Percentiles rank a stretch among this genome's conserved stretches.
Evolutionary conservation across 2,888 invertebrate genomes (phyloP).

Genomic region (Drosophila villosipedis): DNA sequence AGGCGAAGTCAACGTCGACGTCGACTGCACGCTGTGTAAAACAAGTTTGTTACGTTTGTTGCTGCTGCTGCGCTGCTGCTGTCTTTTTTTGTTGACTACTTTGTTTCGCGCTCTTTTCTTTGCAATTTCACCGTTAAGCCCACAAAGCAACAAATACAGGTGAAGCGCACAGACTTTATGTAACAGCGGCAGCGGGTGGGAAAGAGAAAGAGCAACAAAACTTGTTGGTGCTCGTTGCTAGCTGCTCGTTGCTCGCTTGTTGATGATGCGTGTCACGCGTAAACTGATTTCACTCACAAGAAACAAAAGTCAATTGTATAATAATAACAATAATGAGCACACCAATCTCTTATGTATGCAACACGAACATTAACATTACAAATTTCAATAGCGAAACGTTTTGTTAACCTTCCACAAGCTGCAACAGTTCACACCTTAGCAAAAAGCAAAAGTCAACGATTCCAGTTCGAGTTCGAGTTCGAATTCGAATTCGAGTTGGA

Average conservation of each 20-base stretch:
- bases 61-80: slow-evolving; percentile 24
- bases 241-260: slow-evolving; percentile 14
- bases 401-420: slow-evolving; percentile 34
- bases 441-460: slow-evolving; percentile 6
- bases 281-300: slow-evolving; percentile 72
- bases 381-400: slow-evolving; percentile 26
- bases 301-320: slow-evolving; percentile 65
- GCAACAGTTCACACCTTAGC: slow-evolving; percentile 41
- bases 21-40: slow-evolving; percentile 58
- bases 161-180: slow-evolving; percentile 69
- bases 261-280: slow-evolving; percentile 71
- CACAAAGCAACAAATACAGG: slow-evolving; percentile 54
- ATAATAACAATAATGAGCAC: slow-evolving; percentile 22
- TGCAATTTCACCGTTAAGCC: slow-evolving; percentile 80
- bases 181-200: slow-evolving; percentile 39
- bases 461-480: slow-evolving; percentile 1
- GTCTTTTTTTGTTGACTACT: slow-evolving; percentile 21
- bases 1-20: slow-evolving; percentile 53
- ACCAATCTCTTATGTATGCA: slow-evolving; percentile 16
- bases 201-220: slow-evolving; percentile 17
- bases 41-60: slow-evolving; percentile 80
- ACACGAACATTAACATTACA: slow-evolving; percentile 8
- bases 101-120: slow-evolving; percentile 65
- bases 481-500: background rate
- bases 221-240: slow-evolving; percentile 20